Evolutionary conservation across 2,113 vertebrate species (phyloP).

Genomic region (Cercopithecus mona): DNA sequence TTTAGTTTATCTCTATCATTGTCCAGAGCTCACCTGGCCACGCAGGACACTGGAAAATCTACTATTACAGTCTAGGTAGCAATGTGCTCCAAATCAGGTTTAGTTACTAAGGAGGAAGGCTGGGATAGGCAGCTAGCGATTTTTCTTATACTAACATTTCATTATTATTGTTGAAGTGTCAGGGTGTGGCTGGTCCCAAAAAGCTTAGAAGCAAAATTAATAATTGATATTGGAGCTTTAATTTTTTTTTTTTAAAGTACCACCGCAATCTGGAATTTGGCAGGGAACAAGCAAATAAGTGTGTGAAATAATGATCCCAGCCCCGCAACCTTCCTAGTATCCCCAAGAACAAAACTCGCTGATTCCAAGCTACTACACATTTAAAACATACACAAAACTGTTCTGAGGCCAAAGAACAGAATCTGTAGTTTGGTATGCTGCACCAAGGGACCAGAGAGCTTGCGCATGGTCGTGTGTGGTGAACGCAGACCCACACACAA

Average conservation of each 20-base stretch:
- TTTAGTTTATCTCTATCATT: neutral
- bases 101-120: neutral
- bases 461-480: too few relatives aligned
- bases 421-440: neutral
- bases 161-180: neutral
- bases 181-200: neutral
- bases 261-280: neutral
- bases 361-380: neutral
- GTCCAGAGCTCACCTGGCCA: neutral
- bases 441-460: neutral
- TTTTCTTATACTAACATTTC: too few relatives aligned
- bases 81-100: neutral
- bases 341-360: neutral
- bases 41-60: neutral
- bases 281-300: slow-evolving; percentile 12
- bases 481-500: neutral
- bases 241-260: neutral
- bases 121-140: too few relatives aligned
- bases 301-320: neutral
- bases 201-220: neutral
- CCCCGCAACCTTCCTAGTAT: neutral
- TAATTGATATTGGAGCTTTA: neutral
- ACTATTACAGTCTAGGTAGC: neutral
- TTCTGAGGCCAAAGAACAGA: neutral
- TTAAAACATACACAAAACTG: neutral